Conservation (phyloP, 53 echinoderm and acorn worm species). For the Temnopleurus reevesii region DNA sequence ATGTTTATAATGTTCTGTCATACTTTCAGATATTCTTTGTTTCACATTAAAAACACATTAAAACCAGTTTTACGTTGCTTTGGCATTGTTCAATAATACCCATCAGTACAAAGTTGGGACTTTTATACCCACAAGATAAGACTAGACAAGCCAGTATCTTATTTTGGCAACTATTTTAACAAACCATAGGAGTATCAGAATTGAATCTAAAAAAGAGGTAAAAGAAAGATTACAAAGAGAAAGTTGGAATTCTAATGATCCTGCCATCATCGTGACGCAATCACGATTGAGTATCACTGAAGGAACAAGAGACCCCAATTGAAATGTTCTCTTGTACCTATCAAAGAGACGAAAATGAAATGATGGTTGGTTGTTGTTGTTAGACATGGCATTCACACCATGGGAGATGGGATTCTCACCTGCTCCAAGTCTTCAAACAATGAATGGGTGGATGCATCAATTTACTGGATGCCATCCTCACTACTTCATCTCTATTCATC, state of each 20-base stretch:
- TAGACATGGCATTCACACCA: conserved; percentile 22
- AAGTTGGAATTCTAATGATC: not conserved
- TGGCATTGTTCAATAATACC: too few relatives aligned
- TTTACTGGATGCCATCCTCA: conserved; percentile 44
- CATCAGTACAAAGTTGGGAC: too few relatives aligned
- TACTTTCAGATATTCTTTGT: too few relatives aligned
- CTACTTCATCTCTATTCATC: conserved; percentile 19
- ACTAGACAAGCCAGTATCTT: too few relatives aligned
- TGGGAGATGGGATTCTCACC: conserved; percentile 23
- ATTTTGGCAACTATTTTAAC: too few relatives aligned
- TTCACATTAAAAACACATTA: too few relatives aligned
- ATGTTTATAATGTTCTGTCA: too few relatives aligned
- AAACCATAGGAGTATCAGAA: too few relatives aligned
- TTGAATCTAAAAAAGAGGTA: too few relatives aligned
- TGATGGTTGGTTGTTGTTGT: not conserved
- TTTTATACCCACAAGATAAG: too few relatives aligned
- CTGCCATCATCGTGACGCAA: not conserved
- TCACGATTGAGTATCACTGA: not conserved
- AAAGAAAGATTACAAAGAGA: not conserved
- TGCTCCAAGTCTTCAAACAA: conserved; percentile 34
- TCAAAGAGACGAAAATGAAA: not conserved
- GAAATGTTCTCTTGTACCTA: not conserved
- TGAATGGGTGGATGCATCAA: conserved; percentile 32
- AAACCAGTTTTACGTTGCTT: too few relatives aligned
- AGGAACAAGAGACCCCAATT: not conserved